phyloP scores from a whole-genome alignment of 2,797 vertebrate genomes.

The Rhadinocentrus ornatus region DNA sequence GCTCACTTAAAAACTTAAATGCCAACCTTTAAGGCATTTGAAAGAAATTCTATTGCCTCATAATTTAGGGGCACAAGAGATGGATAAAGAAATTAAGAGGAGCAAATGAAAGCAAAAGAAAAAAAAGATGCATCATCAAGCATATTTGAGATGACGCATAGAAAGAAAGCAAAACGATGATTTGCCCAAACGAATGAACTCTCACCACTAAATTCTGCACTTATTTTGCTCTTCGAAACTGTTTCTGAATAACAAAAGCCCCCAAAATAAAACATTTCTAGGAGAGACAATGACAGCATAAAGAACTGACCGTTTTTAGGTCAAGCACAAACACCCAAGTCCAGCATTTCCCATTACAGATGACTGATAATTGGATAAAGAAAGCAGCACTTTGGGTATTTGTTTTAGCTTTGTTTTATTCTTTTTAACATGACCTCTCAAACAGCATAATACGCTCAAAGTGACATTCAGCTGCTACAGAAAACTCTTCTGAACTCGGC shows the following conservation, averaged over 20 bases:
- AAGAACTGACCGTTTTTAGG: slow-evolving; percentile 52
- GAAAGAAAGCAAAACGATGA: slow-evolving; percentile 35
- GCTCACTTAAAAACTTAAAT: slow-evolving; percentile 66
- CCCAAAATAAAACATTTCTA: slow-evolving; percentile 51
- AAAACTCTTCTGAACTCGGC: slow-evolving; percentile 32
- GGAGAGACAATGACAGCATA: slow-evolving; percentile 52
- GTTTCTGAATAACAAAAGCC: slow-evolving; percentile 25
- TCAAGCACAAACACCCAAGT: slow-evolving; percentile 69
- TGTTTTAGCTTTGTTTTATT: slow-evolving; percentile 41
- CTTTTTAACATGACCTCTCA: slow-evolving; percentile 31
- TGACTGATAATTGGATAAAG: slow-evolving; percentile 68
- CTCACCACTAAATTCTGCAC: slow-evolving; percentile 34
- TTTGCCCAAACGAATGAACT: slow-evolving; percentile 48
- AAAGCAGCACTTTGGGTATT: slow-evolving; percentile 81
- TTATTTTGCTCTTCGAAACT: slow-evolving; percentile 32
- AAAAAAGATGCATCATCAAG: slow-evolving; percentile 45
- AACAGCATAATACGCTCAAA: slow-evolving; percentile 38
- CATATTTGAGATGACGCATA: slow-evolving; percentile 59
- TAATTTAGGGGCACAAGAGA: slow-evolving; percentile 43
- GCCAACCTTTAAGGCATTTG: slow-evolving; percentile 73
- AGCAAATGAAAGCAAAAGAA: slow-evolving; percentile 17
- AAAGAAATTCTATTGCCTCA: slow-evolving; percentile 62
- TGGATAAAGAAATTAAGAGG: slow-evolving; percentile 35
- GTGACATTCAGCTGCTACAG: slow-evolving; percentile 74
- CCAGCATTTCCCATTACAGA: slow-evolving; percentile 75